These are phyloP conservation scores for Amazona guildingii DNA, from an alignment of 2,113 vertebrate species.

Conservation along the genomic window DNA sequence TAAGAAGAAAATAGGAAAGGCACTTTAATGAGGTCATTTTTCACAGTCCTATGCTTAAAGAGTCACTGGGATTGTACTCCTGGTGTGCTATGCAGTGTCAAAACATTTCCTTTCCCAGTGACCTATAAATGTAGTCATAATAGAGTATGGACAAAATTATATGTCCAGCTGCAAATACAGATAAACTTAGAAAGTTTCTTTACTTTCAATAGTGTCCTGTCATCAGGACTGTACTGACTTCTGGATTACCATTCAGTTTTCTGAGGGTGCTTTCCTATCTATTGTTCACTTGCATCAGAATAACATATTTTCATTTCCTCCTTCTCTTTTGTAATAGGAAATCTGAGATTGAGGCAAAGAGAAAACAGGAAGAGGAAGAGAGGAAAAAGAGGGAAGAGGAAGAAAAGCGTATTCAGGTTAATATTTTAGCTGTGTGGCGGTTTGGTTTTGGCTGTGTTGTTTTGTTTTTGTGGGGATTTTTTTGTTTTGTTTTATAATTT, in stretches of 20 bases:
- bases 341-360: conserved; percentile 92
- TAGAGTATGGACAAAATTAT: background rate
- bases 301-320: background rate
- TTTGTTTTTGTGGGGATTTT: background rate
- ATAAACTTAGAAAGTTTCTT: background rate
- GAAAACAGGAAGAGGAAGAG: conserved; percentile 92
- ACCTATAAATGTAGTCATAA: background rate
- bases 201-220: background rate
- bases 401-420: conserved; percentile 88
- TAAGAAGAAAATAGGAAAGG: background rate
- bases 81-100: background rate
- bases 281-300: background rate
- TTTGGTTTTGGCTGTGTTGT: background rate
- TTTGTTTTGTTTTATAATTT: background rate
- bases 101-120: background rate
- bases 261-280: background rate
- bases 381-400: conserved; percentile 92
- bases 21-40: background rate
- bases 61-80: background rate
- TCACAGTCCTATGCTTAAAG: background rate
- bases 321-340: conserved; percentile 77
- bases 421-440: background rate
- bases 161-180: background rate
- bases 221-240: background rate
- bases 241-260: background rate